Percentiles rank a stretch among this genome's conserved stretches.
phyloP scores from a whole-genome alignment of 1,140 invertebrate genomes.

The Pseudomyrmex flavicornis region DNA sequence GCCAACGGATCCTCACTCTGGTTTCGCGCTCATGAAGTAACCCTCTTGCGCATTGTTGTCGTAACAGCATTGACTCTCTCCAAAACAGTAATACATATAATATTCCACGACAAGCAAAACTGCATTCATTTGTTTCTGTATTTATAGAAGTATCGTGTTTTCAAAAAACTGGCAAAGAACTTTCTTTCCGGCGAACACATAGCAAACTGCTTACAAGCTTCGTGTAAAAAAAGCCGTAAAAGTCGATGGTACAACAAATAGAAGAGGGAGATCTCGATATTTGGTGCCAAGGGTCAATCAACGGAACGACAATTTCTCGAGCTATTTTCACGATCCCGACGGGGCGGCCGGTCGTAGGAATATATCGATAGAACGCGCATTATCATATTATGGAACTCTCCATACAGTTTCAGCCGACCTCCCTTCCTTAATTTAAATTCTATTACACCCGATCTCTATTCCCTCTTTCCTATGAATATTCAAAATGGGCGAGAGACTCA shows the following conservation, averaged over 20 bases:
- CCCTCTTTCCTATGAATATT: slow-evolving; percentile 85
- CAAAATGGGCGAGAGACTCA: slow-evolving; percentile 77
- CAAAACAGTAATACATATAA: slow-evolving; percentile 9
- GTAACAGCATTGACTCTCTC: not conserved
- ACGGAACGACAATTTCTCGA: slow-evolving; percentile 72
- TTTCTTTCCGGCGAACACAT: not conserved
- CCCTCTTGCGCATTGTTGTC: slow-evolving; percentile 41
- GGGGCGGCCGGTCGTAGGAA: slow-evolving; percentile 67
- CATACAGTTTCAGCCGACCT: slow-evolving; percentile 76
- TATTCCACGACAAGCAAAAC: slow-evolving; percentile 1
- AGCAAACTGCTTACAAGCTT: slow-evolving; percentile 14
- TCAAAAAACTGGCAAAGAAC: not conserved
- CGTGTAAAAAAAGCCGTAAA: slow-evolving; percentile 27
- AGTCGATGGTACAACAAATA: slow-evolving; percentile 50
- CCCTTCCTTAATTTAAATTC: slow-evolving; percentile 84
- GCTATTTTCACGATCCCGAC: slow-evolving; percentile 70
- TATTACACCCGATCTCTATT: slow-evolving; percentile 84
- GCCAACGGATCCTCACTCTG: slow-evolving; percentile 46
- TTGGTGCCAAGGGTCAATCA: slow-evolving; percentile 68
- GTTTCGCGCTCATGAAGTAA: slow-evolving; percentile 36
- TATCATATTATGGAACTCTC: slow-evolving; percentile 80
- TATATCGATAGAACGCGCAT: slow-evolving; percentile 77
- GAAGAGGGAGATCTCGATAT: slow-evolving; percentile 10
- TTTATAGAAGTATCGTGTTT: too few species aligned
- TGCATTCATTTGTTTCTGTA: too few species aligned